These are phyloP conservation scores for Bucorvus abyssinicus DNA, from an alignment of 2,797 vertebrate species.

Conservation along the genomic window DNA sequence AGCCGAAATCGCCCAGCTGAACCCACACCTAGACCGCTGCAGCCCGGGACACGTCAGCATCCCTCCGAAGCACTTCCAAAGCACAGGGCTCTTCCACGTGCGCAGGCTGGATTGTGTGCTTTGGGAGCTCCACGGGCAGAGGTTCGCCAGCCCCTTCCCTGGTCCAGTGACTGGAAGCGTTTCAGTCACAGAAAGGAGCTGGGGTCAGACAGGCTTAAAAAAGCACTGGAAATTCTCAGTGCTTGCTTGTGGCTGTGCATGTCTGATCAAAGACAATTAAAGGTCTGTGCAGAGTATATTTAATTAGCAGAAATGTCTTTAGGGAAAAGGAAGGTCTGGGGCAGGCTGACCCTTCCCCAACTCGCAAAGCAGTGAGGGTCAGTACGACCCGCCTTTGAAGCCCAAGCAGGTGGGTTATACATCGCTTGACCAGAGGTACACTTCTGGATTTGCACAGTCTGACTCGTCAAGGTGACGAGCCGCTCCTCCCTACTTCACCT, in stretches of 20 bases:
- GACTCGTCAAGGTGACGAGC: neutral
- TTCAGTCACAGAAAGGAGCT: accelerated
- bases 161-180: neutral
- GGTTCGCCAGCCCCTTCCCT: neutral
- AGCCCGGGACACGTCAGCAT: too few species aligned
- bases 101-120: neutral
- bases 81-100: neutral
- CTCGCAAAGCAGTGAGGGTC: neutral
- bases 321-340: neutral
- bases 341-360: neutral
- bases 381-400: neutral
- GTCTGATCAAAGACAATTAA: neutral
- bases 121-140: neutral
- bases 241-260: neutral
- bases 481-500: neutral
- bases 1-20: neutral
- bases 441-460: neutral
- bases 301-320: neutral
- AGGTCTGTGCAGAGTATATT: neutral
- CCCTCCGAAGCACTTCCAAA: neutral
- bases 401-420: neutral
- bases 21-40: accelerated
- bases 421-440: neutral
- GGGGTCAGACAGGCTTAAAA: neutral
- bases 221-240: neutral